A percentile compares a stretch with the other conserved stretches of the same genome.
phyloP scores from a whole-genome alignment of 2,113 vertebrate genomes.

The Bubo blakistoni region DNA sequence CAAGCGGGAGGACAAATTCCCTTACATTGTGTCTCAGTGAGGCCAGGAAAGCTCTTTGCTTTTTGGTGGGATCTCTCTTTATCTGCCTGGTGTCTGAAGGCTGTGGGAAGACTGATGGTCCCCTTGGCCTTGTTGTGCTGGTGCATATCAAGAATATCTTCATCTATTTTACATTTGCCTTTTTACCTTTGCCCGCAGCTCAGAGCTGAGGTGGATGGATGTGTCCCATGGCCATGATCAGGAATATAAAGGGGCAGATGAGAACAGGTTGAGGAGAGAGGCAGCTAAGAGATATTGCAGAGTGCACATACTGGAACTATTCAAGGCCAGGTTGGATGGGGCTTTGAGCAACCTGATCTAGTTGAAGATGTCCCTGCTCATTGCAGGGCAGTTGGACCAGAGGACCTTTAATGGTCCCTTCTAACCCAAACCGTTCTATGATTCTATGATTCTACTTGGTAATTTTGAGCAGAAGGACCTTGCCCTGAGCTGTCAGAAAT shows the following conservation, averaged over 20 bases:
- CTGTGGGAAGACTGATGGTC: background rate
- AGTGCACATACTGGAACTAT: background rate
- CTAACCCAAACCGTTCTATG: background rate
- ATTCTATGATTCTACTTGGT: background rate
- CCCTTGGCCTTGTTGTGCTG: background rate
- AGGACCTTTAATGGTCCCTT: background rate
- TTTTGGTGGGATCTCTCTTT: background rate
- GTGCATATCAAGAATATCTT: background rate
- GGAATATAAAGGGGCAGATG: background rate
- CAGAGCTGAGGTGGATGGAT: background rate
- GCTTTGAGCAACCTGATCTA: background rate
- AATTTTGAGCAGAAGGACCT: background rate
- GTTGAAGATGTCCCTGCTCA: background rate
- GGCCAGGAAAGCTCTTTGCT: background rate
- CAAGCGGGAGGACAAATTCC: background rate
- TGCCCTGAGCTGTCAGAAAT: background rate
- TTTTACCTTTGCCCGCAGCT: background rate
- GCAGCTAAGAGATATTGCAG: background rate
- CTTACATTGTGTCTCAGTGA: fast-evolving
- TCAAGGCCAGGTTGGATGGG: background rate
- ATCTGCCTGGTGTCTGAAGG: background rate
- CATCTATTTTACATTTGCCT: background rate
- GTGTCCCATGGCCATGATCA: background rate
- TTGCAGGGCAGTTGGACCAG: background rate
- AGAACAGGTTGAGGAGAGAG: background rate